These are phyloP conservation scores for Allolobophora icterica DNA, from an alignment of 2,888 invertebrate species.

Conservation along the genomic window DNA sequence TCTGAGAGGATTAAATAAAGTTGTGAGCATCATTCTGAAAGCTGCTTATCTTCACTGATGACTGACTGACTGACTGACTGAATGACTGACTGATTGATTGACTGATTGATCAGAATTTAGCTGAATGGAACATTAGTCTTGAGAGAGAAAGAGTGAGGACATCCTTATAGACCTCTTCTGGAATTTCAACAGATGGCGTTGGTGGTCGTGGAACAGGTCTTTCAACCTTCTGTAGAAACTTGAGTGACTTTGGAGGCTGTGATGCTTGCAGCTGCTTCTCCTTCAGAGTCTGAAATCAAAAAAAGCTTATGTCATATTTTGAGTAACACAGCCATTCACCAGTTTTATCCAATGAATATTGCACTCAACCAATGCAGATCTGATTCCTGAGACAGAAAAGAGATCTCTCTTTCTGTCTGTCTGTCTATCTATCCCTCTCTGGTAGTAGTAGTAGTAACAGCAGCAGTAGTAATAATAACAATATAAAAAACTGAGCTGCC, in stretches of 20 bases:
- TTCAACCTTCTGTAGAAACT: slow-evolving; percentile 65
- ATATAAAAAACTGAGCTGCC: too few species aligned
- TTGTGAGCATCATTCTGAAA: too few species aligned
- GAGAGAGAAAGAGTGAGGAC: background rate
- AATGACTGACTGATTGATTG: background rate
- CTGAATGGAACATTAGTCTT: background rate
- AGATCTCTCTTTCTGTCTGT: too few species aligned
- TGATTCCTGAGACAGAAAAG: too few species aligned
- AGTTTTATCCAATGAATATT: too few species aligned
- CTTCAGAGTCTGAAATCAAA: slow-evolving; percentile 55
- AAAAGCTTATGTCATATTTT: background rate
- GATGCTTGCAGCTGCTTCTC: slow-evolving; percentile 53
- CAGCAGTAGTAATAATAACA: too few species aligned
- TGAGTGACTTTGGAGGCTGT: slow-evolving; percentile 59
- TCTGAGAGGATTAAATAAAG: too few species aligned
- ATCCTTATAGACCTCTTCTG: slow-evolving; percentile 55
- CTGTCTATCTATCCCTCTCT: too few species aligned
- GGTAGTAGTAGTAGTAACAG: too few species aligned
- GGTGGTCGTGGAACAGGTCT: slow-evolving; percentile 66
- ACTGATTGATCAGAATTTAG: background rate
- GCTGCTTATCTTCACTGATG: too few species aligned
- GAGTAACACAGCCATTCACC: background rate
- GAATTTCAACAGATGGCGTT: slow-evolving; percentile 63
- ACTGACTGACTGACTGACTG: background rate
- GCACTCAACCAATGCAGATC: too few species aligned